These are phyloP conservation scores for Scaptomyza hsui DNA, from an alignment of 1,140 invertebrate species.

Conservation along the genomic window DNA sequence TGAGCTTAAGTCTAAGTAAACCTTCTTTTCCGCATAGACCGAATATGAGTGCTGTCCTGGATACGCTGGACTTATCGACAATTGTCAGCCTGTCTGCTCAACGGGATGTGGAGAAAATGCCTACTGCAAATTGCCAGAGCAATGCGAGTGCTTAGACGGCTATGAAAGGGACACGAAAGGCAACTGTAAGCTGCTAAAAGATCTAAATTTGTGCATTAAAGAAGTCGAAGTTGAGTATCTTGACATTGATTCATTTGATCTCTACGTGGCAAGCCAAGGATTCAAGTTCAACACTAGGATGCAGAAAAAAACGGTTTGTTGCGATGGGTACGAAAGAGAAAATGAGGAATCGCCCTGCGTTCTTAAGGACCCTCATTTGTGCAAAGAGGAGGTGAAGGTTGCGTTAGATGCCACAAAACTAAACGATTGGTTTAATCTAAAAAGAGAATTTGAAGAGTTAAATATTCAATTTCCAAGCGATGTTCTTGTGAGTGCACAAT, in stretches of 20 bases:
- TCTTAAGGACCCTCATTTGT: constrained; percentile 13
- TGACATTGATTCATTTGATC: neutral
- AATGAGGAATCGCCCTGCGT: neutral
- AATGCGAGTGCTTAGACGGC: neutral
- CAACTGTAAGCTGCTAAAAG: neutral
- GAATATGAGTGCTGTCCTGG: neutral
- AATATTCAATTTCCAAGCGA: constrained; percentile 4
- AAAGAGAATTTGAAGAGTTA: neutral
- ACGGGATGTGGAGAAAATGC: neutral
- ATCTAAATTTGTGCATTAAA: constrained; percentile 14
- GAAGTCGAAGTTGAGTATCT: constrained; percentile 9
- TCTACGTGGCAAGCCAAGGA: no score
- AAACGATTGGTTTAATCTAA: neutral
- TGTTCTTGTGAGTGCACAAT: neutral
- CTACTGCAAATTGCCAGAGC: neutral
- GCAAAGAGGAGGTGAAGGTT: neutral
- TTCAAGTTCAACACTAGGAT: no score
- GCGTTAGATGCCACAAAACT: no score
- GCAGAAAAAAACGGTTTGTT: neutral
- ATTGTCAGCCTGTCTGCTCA: neutral
- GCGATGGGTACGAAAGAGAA: constrained; percentile 1
- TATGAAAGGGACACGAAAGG: neutral
- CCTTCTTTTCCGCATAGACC: no score
- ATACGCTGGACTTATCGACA: neutral
- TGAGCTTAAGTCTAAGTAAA: neutral